Evolutionary conservation across 1,140 invertebrate genomes (phyloP), one percentile per base, ranked within the genome.

Genomic region (Apis laboriosa): DNA sequence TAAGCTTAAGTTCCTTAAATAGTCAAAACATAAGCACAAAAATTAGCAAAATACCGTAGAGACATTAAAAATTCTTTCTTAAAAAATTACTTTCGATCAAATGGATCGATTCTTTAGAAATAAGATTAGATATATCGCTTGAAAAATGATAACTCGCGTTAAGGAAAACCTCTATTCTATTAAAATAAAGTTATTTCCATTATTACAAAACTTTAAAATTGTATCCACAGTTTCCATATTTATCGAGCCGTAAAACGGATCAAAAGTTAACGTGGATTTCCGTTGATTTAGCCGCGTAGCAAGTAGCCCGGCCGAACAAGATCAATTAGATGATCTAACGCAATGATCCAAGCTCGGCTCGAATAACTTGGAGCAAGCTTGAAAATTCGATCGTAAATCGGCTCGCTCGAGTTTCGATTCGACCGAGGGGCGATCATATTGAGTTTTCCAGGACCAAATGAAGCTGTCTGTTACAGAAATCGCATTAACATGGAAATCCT

Each of bases 401-500:
- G 17, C 21, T 60, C 3, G 11, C 21, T 24, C 43, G 49, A 64
- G 70, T 63, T 80, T 80, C 70, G 78, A 55, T 80, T 80, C 74
- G 78, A 64, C 68, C 49, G 24, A 19, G 5, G 17, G 58, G 5
- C 55, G 64, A 17, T 24, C 68, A 64, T 80, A 74, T 80, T 55
- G 78, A 63, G 56, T 74, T 74, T 28, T 60, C 2, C 51, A 13
- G 51, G 51, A 13, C 60, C 58, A 80, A 80, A 80, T 80, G 78
- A 64, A 80, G 58, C 78, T 80, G 78, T 80, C 78, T 24, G 78
- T 80, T 80, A 80, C 70, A 80, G 78, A 74, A 80, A 80, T 73
- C 70, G 28, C 60, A 80, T 73, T 80, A 63, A 19, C 58, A 34
- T 74, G 55, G 67, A 74, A 73, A 73, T 73, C 64, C 78, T 55